Percentiles rank a stretch among this genome's conserved stretches.
Evolutionary conservation across 2,888 invertebrate genomes (phyloP).

Genomic region (Hesperia comma): DNA sequence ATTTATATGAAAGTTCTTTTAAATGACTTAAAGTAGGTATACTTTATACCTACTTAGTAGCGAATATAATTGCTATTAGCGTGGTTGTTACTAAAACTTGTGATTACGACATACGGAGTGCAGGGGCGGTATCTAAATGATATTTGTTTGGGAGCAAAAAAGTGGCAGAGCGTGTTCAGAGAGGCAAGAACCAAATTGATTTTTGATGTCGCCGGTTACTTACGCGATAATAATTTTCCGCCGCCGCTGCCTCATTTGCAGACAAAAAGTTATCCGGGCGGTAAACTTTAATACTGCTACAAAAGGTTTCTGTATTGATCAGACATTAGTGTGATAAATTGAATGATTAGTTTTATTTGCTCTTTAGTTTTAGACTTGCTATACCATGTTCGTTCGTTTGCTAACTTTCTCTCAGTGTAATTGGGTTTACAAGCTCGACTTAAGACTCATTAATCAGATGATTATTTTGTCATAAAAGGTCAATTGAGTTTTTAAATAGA

Average conservation of each 20-base stretch:
- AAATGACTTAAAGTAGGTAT: too few species aligned
- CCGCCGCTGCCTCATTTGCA: constrained; percentile 52
- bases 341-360: constrained; percentile 51
- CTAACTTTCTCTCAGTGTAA: neutral
- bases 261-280: constrained; percentile 57
- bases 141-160: constrained; percentile 58
- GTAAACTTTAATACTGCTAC: constrained; percentile 54
- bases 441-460: neutral
- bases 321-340: constrained; percentile 53
- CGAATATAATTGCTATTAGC: too few species aligned
- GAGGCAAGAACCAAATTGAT: constrained; percentile 72
- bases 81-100: neutral
- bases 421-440: neutral
- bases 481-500: too few species aligned
- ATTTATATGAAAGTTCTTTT: too few species aligned
- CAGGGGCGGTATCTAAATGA: constrained; percentile 39
- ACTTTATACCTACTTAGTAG: too few species aligned
- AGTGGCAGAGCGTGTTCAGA: constrained; percentile 44
- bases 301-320: constrained; percentile 41
- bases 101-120: neutral
- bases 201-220: constrained; percentile 68
- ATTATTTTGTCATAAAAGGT: too few species aligned
- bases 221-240: constrained; percentile 59
- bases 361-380: neutral
- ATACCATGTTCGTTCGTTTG: neutral